These are phyloP conservation scores for Ylistrum balloti DNA, from an alignment of 1,140 invertebrate genomes.

Conservation along the genomic window DNA sequence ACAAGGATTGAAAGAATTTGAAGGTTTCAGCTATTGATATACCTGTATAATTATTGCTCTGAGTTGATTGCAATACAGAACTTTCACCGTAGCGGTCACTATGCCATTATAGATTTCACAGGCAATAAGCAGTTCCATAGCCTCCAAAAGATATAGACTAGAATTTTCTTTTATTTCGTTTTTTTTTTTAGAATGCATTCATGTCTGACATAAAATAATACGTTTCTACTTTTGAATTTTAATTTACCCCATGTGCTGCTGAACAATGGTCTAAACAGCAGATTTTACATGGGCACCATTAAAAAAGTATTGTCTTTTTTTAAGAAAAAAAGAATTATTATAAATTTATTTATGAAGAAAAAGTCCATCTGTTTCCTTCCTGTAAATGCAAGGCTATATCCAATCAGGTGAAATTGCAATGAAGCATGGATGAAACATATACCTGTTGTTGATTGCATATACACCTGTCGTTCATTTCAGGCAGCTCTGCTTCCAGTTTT, in stretches of 20 bases:
- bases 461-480: background rate
- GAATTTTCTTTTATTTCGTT: background rate
- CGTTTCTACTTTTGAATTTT: background rate
- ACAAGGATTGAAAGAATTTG: background rate
- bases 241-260: background rate
- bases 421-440: slow-evolving; percentile 5
- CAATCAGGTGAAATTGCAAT: background rate
- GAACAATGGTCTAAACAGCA: background rate
- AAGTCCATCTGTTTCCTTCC: background rate
- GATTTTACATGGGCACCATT: background rate
- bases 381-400: background rate
- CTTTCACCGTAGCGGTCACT: no score
- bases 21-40: background rate
- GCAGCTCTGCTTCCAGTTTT: background rate
- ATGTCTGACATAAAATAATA: background rate
- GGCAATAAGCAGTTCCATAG: background rate
- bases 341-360: background rate
- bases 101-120: background rate
- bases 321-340: background rate
- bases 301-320: background rate
- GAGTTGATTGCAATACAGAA: no score
- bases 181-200: background rate
- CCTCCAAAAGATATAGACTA: background rate
- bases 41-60: background rate
- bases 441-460: slow-evolving; percentile 30